phyloP scores from a whole-genome alignment of 2,888 invertebrate species.

The Xylota segnis region DNA sequence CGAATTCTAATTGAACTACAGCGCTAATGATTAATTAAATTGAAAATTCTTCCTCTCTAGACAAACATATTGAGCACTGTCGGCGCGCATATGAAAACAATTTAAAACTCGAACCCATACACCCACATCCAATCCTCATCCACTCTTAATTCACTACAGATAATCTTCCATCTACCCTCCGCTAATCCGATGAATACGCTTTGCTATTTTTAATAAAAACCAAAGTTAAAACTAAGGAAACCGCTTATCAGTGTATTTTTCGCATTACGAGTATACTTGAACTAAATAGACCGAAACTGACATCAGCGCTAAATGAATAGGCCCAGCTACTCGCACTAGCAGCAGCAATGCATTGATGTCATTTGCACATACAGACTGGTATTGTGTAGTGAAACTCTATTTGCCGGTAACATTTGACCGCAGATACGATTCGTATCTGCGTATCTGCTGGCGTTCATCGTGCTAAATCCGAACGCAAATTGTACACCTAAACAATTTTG shows the following conservation, averaged over 20 bases:
- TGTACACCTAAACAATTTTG: constrained; percentile 61
- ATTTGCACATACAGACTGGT: constrained; percentile 29
- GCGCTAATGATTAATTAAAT: constrained; percentile 59
- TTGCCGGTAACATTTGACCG: constrained; percentile 69
- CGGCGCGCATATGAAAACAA: constrained; percentile 60
- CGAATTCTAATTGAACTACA: constrained; percentile 61
- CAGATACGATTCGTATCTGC: constrained; percentile 61
- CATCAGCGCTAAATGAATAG: constrained; percentile 70
- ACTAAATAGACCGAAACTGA: constrained; percentile 75
- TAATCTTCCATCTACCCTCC: constrained; percentile 37
- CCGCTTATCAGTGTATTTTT: constrained; percentile 64
- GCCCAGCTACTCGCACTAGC: constrained; percentile 17
- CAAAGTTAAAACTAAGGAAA: constrained; percentile 44
- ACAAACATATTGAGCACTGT: constrained; percentile 29
- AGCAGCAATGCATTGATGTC: constrained; percentile 63
- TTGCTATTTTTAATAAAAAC: constrained; percentile 29
- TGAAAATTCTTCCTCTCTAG: constrained; percentile 45
- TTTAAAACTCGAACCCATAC: constrained; percentile 27
- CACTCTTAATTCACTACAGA: not conserved
- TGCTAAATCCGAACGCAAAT: constrained; percentile 62
- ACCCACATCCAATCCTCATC: constrained; percentile 16
- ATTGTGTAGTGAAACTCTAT: constrained; percentile 11
- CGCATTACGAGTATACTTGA: constrained; percentile 69
- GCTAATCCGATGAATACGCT: constrained; percentile 23
- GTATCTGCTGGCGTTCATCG: constrained; percentile 32